Conservation (phyloP, 2,888 invertebrate genomes). For the Leptodirus hochenwartii region DNA sequence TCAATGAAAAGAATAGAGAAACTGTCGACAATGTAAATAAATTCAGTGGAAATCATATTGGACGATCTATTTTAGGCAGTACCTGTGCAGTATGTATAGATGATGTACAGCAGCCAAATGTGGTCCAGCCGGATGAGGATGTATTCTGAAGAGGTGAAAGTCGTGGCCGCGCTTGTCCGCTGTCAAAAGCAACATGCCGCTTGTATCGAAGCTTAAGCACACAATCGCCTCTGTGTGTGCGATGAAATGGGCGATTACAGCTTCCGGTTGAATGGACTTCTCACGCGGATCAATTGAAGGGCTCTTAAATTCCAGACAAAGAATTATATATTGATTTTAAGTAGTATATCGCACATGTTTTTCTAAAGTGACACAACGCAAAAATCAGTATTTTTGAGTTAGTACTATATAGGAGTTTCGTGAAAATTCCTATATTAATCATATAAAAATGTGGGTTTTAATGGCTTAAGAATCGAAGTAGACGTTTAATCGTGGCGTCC, state of each 20-base stretch:
- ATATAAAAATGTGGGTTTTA: too few species aligned
- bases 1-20: too few species aligned
- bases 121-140: constrained; percentile 72
- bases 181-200: constrained; percentile 75
- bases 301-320: constrained; percentile 14
- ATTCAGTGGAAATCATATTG: too few species aligned
- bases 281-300: constrained; percentile 14
- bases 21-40: too few species aligned
- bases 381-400: too few species aligned
- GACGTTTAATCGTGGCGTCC: too few species aligned
- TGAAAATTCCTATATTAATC: too few species aligned
- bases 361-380: too few species aligned
- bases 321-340: too few species aligned
- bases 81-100: constrained; percentile 83
- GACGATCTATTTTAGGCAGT: constrained; percentile 91
- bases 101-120: constrained; percentile 83
- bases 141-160: constrained; percentile 89
- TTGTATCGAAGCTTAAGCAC: constrained; percentile 77
- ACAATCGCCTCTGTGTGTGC: constrained; percentile 80
- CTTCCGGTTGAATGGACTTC: constrained; percentile 36
- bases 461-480: too few species aligned
- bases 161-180: constrained; percentile 87
- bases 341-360: too few species aligned
- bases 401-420: too few species aligned
- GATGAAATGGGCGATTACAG: constrained; percentile 71